Base-by-base conservation (phyloP, 2,797 vertebrate species). In the Fistularia tabacaria region DNA sequence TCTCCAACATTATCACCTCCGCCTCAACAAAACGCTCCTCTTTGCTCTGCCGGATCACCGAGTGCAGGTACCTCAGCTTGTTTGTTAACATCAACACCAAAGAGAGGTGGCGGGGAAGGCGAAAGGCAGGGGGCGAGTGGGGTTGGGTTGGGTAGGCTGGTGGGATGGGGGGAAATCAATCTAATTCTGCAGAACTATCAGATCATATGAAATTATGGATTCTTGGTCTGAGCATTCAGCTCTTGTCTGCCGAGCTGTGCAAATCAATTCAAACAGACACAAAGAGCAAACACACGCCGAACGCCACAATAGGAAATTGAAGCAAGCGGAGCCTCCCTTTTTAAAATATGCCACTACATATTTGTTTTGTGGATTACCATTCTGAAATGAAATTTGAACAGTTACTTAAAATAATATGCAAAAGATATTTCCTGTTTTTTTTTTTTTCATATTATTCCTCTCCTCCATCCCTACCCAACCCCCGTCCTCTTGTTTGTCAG, bases 261-360 rank as follows among this genome's bases (percentile, higher is more conserved):
- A 93, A 93, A 94, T 93, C 93, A 93, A 93, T 93, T 94, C 92
- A 90, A 93, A 93, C 92, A 93, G 92, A 94, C 92, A 91, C 92
- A 93, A 91, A 86, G 74, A 92, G 90, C 90, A 93, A 93, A 94
- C 91, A 91, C 90, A 88, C 85, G 76, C 66, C 74, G 74, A 82
- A 85, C 85, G 79, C 87, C 88, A 90, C 89, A 91, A 91, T 91
- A 90, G 90, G 90, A 91, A 92, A 92, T 91, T 90, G 90, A 91
- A 89, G 87, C 81, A 78, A 89, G 86, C 84, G 71, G 80, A 80
- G 86, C 82, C 84, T 85, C 81, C 79, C 74, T 86, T 87, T 89
- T 90, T 88, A 84, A 91, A 89, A 91, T 88, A 88, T 89, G 87
- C 86, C 75, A 79, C 89, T 85, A 88, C 87, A 86, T 91, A 91